Evolutionary conservation across 2,113 vertebrate species (phyloP).

Genomic region (Pachyramphus minor): DNA sequence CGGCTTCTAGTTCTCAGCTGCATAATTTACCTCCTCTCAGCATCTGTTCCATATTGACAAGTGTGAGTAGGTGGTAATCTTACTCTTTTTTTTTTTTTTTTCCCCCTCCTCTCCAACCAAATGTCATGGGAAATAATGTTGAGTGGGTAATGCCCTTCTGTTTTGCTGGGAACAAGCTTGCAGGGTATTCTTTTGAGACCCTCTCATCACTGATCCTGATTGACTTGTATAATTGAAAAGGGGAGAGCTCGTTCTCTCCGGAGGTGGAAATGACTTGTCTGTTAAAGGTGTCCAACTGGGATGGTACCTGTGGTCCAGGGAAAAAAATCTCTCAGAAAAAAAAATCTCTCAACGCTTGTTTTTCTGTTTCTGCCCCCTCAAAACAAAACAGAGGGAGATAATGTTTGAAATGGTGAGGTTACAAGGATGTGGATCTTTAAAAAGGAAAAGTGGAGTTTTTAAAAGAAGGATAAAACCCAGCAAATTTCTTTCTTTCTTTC

Average conservation of each 20-base stretch:
- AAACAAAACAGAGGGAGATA: background rate
- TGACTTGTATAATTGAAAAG: slow-evolving; percentile 48
- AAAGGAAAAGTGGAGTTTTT: background rate
- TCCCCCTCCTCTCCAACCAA: slow-evolving; percentile 39
- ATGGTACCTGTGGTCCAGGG: background rate
- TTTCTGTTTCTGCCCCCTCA: background rate
- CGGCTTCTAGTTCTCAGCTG: slow-evolving; percentile 46
- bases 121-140: slow-evolving; percentile 56
- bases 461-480: background rate
- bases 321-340: too few species aligned
- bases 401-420: background rate
- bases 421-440: background rate
- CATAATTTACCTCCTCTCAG: slow-evolving; percentile 37
- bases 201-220: slow-evolving; percentile 16
- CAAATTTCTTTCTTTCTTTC: background rate
- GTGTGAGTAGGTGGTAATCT: slow-evolving; percentile 53
- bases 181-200: slow-evolving; percentile 42
- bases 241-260: background rate
- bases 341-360: background rate
- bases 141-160: slow-evolving; percentile 59
- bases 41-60: slow-evolving; percentile 52
- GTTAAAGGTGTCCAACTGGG: background rate
- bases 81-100: background rate
- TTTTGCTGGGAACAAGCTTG: slow-evolving; percentile 42
- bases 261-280: background rate